Base-by-base conservation (phyloP, 1,140 invertebrate species). In the Sminthurides bifidus region DNA sequence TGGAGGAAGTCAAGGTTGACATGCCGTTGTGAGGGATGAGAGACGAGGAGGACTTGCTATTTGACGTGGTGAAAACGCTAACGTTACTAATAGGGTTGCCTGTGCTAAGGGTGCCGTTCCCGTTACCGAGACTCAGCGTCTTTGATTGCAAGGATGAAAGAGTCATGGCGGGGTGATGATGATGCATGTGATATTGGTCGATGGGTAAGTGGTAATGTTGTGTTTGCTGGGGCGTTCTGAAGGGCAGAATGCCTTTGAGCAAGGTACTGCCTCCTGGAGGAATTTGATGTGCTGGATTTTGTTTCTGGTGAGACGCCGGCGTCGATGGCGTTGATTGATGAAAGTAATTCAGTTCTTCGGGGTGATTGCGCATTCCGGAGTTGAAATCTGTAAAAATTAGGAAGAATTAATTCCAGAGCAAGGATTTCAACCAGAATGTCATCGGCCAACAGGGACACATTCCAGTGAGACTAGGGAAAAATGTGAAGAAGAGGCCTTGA, bases 291-390 rank as follows among this genome's bases (percentile, higher is more conserved):
- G 41, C 27, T 29, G 23, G 10, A 31, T 17, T 27, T 54, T 54
- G 52, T 26, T 54, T 8, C 26, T 10, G 37, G 10, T 15, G 3
- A 12, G 59, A 35, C 51, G 54, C 26, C n/a, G 59, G 59, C 4
- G 59, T 61, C 2, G 59, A 61, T 6, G 59, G 54, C 15, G 59
- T 54, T 3, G 59, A 61, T 14, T 41, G 49, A 17, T 51, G 35
- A 30, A 49, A 58, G 53, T 44, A 62, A 27, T 35, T 62, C 48
- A 62, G 52, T 12, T 62, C 60, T 31, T 62, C 60, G 15, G 56
- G 52, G 31, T 58, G 53, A 17, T 41, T 50, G 24, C 60, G 53
- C 10, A 62, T 33, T 38, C 56, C 60, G 51, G 55, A n/a, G n/a
- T n/a, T 61, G 21, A 61, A 57, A 55, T 61, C 59, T 61, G 38